Evolutionary conservation across 1,140 invertebrate genomes (phyloP).

Genomic region (Zaprionus africanus): DNA sequence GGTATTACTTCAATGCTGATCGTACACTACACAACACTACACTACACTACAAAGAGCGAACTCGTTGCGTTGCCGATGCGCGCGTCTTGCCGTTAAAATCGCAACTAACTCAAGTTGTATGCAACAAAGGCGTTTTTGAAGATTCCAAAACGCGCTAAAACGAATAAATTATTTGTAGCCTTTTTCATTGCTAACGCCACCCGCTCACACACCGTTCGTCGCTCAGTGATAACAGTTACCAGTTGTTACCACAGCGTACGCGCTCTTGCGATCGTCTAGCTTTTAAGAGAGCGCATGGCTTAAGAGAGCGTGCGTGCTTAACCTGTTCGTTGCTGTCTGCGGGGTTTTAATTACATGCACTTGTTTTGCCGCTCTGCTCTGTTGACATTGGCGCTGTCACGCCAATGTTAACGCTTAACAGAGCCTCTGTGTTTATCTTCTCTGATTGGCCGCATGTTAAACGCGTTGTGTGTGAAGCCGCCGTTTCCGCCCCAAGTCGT

Average conservation of each 20-base stretch:
- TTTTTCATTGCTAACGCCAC: constrained; percentile 49
- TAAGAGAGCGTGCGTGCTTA: constrained; percentile 29
- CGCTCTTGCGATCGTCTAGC: background rate
- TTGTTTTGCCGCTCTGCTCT: constrained; percentile 46
- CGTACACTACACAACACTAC: background rate
- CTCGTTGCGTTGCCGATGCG: constrained; percentile 39
- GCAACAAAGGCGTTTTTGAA: constrained; percentile 71
- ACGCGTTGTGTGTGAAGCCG: constrained; percentile 53
- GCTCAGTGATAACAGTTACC: background rate
- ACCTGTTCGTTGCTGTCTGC: constrained; percentile 9
- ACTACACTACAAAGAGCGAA: background rate
- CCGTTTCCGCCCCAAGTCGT: constrained; percentile 46
- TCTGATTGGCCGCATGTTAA: constrained; percentile 73
- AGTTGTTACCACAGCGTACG: background rate
- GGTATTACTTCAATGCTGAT: constrained; percentile 30
- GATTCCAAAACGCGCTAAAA: constrained; percentile 70
- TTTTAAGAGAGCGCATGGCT: background rate
- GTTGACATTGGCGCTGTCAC: constrained; percentile 62
- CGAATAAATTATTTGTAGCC: constrained; percentile 61
- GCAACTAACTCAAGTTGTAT: constrained; percentile 66
- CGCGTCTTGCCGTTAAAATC: constrained; percentile 59
- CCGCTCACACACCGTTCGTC: background rate
- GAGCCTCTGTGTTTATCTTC: constrained; percentile 64
- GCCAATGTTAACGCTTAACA: constrained; percentile 65
- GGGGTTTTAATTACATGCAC: constrained; percentile 67